phyloP scores from a whole-genome alignment of 2,888 invertebrate genomes.

The Salpingus planirostris region DNA sequence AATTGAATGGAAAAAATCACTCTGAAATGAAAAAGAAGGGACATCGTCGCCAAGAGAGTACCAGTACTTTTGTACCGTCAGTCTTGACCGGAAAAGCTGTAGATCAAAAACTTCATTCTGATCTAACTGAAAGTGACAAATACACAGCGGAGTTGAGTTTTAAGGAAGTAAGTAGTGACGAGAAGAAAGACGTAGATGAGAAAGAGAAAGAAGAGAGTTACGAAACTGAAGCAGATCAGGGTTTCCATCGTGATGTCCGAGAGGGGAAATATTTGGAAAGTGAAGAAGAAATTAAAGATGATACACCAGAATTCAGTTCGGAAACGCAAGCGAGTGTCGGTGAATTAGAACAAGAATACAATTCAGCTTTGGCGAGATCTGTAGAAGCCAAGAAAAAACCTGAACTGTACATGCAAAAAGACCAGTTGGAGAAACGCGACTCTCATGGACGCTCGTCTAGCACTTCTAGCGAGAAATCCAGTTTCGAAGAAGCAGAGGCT shows the following conservation, averaged over 20 bases:
- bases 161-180: constrained; percentile 41
- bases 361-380: constrained; percentile 31
- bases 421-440: constrained; percentile 31
- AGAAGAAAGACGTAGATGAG: constrained; percentile 43
- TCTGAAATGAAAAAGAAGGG: constrained; percentile 41
- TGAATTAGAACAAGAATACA: constrained; percentile 40
- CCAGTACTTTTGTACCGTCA: constrained; percentile 34
- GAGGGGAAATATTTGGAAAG: constrained; percentile 36
- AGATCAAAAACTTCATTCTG: constrained; percentile 28
- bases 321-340: constrained; percentile 36
- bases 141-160: constrained; percentile 33
- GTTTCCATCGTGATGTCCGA: constrained; percentile 36
- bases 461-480: constrained; percentile 41
- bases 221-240: constrained; percentile 43
- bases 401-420: constrained; percentile 37
- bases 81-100: constrained; percentile 20
- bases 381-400: constrained; percentile 28
- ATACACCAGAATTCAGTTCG: constrained; percentile 35
- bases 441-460: constrained; percentile 36
- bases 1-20: constrained; percentile 15
- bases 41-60: constrained; percentile 50
- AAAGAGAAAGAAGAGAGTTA: constrained; percentile 36
- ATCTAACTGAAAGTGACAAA: constrained; percentile 38
- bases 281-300: constrained; percentile 38
- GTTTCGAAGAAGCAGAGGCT: constrained; percentile 45